A percentile compares a stretch with the other conserved stretches of the same genome.
Evolutionary conservation across 2,113 vertebrate species (phyloP).

Genomic region (Labeo rohita): DNA sequence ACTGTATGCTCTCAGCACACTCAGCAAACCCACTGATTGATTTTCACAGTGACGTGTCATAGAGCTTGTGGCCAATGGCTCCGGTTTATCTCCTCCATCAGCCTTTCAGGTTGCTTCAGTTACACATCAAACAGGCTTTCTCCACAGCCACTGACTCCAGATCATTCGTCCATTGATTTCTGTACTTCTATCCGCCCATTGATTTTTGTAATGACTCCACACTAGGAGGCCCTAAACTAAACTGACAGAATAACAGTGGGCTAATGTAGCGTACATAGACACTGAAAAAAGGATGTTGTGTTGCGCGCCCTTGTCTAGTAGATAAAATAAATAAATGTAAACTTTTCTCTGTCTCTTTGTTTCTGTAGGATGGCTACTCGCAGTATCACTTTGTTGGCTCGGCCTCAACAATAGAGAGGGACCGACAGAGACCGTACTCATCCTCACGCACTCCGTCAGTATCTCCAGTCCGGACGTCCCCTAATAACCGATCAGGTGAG

Average conservation of each 20-base stretch:
- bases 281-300: neutral
- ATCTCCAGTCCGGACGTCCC: slow-evolving; percentile 95
- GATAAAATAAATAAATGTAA: neutral
- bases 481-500: slow-evolving; percentile 97
- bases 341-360: slow-evolving; percentile 47
- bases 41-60: neutral
- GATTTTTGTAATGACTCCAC: slow-evolving; percentile 50
- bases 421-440: slow-evolving; percentile 95
- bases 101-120: slow-evolving; percentile 8
- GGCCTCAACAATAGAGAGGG: slow-evolving; percentile 96
- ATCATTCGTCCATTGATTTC: slow-evolving; percentile 22
- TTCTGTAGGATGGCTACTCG: slow-evolving; percentile 91
- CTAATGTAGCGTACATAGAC: slow-evolving; percentile 29
- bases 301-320: neutral
- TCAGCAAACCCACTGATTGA: slow-evolving; percentile 33
- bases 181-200: slow-evolving; percentile 17
- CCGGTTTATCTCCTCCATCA: slow-evolving; percentile 15
- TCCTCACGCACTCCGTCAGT: slow-evolving; percentile 96
- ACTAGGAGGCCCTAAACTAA: slow-evolving; percentile 34
- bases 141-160: slow-evolving; percentile 1
- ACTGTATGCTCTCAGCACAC: neutral
- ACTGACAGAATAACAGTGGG: slow-evolving; percentile 14
- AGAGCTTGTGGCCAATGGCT: slow-evolving; percentile 16
- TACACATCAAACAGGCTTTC: slow-evolving; percentile 11
- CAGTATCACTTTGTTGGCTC: slow-evolving; percentile 99